phyloP scores from a whole-genome alignment of 2,113 vertebrate species.

The Herpetotheres cachinnans region DNA sequence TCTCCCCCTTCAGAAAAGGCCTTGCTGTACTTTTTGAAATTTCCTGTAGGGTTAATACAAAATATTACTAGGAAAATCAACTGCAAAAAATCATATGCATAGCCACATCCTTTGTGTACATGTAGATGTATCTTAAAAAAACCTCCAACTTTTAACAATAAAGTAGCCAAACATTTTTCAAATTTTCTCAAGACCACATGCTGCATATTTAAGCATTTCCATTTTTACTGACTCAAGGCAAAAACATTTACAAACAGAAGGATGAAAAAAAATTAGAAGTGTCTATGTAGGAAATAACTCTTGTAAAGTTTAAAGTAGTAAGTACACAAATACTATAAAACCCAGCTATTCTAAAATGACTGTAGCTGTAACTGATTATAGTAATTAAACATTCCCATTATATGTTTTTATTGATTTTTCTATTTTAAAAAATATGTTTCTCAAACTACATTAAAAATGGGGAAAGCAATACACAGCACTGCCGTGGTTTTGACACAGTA shows the following conservation, averaged over 20 bases:
- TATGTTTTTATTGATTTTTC: background rate
- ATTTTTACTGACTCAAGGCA: background rate
- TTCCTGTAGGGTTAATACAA: background rate
- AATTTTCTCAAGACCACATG: background rate
- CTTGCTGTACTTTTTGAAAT: background rate
- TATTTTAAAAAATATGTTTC: background rate
- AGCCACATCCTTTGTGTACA: background rate
- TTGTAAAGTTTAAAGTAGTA: conserved; percentile 5
- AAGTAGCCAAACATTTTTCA: background rate
- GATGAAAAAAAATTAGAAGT: background rate
- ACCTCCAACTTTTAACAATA: background rate
- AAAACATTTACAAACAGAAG: background rate
- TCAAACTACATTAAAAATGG: background rate
- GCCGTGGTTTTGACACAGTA: background rate
- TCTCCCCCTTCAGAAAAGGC: background rate
- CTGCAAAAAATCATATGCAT: background rate
- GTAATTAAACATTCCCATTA: background rate
- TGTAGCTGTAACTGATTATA: background rate
- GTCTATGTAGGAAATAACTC: background rate
- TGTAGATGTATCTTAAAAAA: background rate
- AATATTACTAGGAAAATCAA: background rate
- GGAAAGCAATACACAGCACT: background rate
- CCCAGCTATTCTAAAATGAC: background rate
- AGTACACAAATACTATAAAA: conserved; percentile 18
- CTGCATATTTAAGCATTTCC: background rate